Conservation (phyloP, 2,888 invertebrate species). For the Sthenelais limicola region DNA sequence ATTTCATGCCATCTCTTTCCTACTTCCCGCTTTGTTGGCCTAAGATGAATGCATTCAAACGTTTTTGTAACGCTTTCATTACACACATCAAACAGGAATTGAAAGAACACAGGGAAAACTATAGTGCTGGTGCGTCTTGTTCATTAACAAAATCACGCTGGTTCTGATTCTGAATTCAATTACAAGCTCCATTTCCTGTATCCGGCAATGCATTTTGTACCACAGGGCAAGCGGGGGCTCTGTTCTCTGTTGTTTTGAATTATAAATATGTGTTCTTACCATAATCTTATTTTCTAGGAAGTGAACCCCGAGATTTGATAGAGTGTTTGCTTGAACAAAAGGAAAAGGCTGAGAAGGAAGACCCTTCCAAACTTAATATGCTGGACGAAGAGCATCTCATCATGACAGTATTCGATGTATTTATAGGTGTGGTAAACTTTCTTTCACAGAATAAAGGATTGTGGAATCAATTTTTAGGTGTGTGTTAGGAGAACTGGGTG, state of each 20-base stretch:
- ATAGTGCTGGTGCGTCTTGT: no score
- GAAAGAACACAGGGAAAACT: conserved; percentile 1
- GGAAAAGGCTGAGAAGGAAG: not conserved
- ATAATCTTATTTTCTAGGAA: no score
- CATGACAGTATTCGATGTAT: conserved; percentile 1
- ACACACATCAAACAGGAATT: not conserved
- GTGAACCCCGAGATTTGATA: not conserved
- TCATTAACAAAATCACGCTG: no score
- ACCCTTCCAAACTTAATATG: not conserved
- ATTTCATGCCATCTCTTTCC: conserved; percentile 29
- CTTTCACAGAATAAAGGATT: no score
- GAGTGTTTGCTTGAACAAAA: conserved; percentile 1
- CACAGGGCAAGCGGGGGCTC: no score
- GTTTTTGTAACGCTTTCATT: not conserved
- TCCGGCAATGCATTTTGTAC: no score
- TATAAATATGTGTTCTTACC: no score
- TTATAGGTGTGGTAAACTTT: conserved; percentile 6
- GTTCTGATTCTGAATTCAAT: no score
- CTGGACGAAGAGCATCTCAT: conserved; percentile 2
- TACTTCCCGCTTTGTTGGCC: conserved; percentile 29
- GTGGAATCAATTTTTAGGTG: no score
- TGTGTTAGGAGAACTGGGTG: no score
- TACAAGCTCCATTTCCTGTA: no score
- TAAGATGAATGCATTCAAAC: not conserved
- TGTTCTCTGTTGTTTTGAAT: no score